These are phyloP conservation scores for Cristatella mucedo DNA, from an alignment of 2,888 invertebrate species.

Conservation along the genomic window DNA sequence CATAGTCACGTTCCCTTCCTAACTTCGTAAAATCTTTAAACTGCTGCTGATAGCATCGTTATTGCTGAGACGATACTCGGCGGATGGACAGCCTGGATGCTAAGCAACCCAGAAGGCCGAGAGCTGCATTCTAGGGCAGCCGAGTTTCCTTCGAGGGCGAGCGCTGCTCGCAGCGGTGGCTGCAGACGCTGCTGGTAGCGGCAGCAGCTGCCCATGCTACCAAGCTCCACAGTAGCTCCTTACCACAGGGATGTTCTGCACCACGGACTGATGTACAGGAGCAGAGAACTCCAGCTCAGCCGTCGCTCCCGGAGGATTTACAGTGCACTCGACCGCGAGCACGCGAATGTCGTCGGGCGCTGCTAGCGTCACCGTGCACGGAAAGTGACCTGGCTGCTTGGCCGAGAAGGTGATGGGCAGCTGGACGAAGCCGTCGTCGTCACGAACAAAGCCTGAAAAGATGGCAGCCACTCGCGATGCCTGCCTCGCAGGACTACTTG, in stretches of 20 bases:
- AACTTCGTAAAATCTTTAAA: no score
- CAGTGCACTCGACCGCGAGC: conserved; percentile 33
- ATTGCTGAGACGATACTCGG: no score
- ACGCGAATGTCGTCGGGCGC: conserved; percentile 31
- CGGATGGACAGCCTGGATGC: no score
- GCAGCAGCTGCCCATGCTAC: no score
- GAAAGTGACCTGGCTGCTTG: conserved; percentile 30
- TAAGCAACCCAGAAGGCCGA: no score
- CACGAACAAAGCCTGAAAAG: not conserved
- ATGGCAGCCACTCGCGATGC: not conserved
- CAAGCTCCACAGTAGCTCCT: conserved; percentile 15
- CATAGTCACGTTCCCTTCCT: no score
- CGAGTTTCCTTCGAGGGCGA: no score
- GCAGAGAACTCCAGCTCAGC: conserved; percentile 32
- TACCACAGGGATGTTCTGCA: conserved; percentile 36
- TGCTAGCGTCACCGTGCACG: conserved; percentile 23
- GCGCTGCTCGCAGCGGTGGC: no score
- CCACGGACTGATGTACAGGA: conserved; percentile 31
- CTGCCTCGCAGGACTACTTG: not conserved
- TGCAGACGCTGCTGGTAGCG: no score
- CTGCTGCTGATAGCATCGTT: no score
- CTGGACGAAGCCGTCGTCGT: conserved; percentile 16
- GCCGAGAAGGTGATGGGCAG: conserved; percentile 30
- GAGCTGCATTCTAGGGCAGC: no score
- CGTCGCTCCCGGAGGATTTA: conserved; percentile 23